Base-by-base conservation (phyloP, 2,888 invertebrate species). In the Calliopum simillimum region DNA sequence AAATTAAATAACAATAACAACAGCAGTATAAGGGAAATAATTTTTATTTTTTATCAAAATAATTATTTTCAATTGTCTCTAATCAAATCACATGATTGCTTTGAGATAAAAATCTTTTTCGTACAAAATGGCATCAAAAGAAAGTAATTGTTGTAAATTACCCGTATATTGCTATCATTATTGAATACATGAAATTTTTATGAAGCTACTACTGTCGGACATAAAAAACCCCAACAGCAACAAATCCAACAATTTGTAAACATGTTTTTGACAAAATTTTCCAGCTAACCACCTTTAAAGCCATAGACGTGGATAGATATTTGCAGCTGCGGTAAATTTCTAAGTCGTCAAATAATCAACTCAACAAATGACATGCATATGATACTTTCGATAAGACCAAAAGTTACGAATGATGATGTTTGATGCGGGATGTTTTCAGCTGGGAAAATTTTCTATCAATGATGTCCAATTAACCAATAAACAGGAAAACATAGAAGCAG, bases 361-460 rank as follows among this genome's bases (percentile, higher is more conserved):
- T 6, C 33, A 8, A 8, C 33, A 33, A n/a, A 33, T 33, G 33
- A 19, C 21, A 53, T 53, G 53, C 53, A 23, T n/a, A n/a, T 23
- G 23, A 53, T 14, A 53, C 8, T 23, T 23, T 21, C 21, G 5
- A 53, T 21, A 23, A 23, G 11, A 23, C 21, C 53, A 53, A 53
- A 21, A 53, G 14, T 23, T 13, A 16, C 51, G 21, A 43, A 61
- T 13, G 46, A 56, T 46, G 44, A 13, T 6, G 43, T 21, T 21
- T 25, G 46, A 13, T 13, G 61, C 19, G 46, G 44, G 33, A 33
- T 8, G 33, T 33, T 33, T 33, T 33, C 19, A 14, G 61, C 44
- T 61, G 61, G 44, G 46, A 61, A 61, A 61, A 5, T 58, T 61
- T 46, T 44, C 33, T n/a, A n/a, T n/a, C n/a, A n/a, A n/a, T n/a